Conservation (phyloP, 2,888 invertebrate species). For the Platynereis dumerilii region DNA sequence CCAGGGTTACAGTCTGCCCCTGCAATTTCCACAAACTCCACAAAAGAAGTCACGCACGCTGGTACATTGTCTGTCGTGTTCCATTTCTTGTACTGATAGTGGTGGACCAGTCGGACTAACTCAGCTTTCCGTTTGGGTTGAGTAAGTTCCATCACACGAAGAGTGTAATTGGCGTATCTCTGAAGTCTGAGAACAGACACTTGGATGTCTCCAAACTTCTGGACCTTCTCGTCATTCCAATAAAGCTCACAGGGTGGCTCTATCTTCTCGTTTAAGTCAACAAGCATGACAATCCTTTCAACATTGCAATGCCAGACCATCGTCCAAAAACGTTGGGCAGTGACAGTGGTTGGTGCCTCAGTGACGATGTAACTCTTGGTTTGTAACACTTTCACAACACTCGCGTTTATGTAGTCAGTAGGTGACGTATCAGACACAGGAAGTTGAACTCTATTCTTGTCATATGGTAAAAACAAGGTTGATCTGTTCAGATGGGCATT, state of each 20-base stretch:
- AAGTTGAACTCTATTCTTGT: conserved; percentile 34
- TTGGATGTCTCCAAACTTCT: not conserved
- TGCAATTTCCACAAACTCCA: conserved; percentile 9
- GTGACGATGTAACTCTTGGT: conserved; percentile 32
- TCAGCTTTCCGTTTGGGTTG: not conserved
- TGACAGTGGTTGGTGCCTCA: conserved; percentile 28
- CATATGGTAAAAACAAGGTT: conserved; percentile 33
- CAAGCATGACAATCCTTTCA: conserved; percentile 30
- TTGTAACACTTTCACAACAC: conserved; percentile 26
- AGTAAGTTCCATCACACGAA: conserved; percentile 7
- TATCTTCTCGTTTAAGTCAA: conserved; percentile 15
- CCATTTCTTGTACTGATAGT: conserved; percentile 18
- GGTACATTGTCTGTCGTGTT: not conserved
- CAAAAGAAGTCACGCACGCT: not conserved
- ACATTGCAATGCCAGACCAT: conserved; percentile 34
- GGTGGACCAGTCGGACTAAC: conserved; percentile 2
- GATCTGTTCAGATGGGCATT: conserved; percentile 32
- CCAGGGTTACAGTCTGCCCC: not conserved
- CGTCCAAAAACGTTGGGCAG: conserved; percentile 32
- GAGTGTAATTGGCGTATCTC: conserved; percentile 9
- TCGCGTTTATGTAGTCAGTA: conserved; percentile 36
- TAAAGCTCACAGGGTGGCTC: not conserved
- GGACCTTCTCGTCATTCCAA: conserved; percentile 10
- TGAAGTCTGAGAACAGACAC: conserved; percentile 5
- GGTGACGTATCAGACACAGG: not conserved